These are phyloP conservation scores for Synanthedon tipuliformis DNA, from an alignment of 2,888 invertebrate genomes.

Conservation along the genomic window DNA sequence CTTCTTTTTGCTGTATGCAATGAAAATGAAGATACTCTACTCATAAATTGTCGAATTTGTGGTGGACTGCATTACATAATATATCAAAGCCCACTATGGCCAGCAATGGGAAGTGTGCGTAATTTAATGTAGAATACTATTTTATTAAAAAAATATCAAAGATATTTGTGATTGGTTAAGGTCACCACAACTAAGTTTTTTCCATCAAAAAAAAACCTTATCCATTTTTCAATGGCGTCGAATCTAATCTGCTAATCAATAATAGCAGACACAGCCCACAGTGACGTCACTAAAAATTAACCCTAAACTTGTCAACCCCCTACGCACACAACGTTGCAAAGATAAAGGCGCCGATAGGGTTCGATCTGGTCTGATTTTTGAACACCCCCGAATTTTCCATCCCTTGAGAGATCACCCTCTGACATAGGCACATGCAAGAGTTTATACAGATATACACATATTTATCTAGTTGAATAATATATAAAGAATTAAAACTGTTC, in stretches of 20 bases:
- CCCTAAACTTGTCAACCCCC: conserved; percentile 2
- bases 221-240: neutral
- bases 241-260: neutral
- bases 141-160: no score
- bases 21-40: no score
- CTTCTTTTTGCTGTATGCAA: no score
- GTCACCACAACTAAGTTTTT: no score
- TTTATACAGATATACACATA: neutral
- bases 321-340: conserved; percentile 8
- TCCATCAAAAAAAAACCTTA: no score
- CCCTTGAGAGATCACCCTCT: conserved; percentile 27
- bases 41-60: no score
- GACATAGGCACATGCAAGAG: no score
- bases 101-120: no score
- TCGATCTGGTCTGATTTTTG: conserved; percentile 44
- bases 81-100: no score
- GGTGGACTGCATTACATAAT: no score
- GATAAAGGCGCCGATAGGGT: conserved; percentile 18
- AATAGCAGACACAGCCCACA: neutral
- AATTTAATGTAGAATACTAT: no score
- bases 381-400: conserved; percentile 43
- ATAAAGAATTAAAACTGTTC: neutral
- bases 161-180: no score
- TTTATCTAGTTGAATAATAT: neutral
- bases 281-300: neutral